Conservation (phyloP, 2,113 vertebrate genomes). For the Xenopus tropicalis region UCB_Xtro_10.0 CM004443.2:49313001-49313500, state of each 20-base stretch:
- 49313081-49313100: not conserved
- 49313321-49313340: not conserved
- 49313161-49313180: constrained; percentile 16
- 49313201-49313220: constrained; percentile 2
- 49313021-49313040: no score
- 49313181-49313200: constrained; percentile 31
- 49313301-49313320: not conserved
- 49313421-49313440: not conserved
- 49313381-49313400: constrained; percentile 1
- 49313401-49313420: not conserved
- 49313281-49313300: not conserved
- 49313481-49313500: not conserved
- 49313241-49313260: constrained; percentile 1
- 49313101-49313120: constrained; percentile 3
- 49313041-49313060: no score
- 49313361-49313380: not conserved
- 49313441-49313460: not conserved
- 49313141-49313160: constrained; percentile 28
- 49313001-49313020: no score
- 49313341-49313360: not conserved
- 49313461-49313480: constrained; percentile 3
- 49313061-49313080: not conserved
- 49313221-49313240: constrained; percentile 30
- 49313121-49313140: constrained; percentile 37
- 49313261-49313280: constrained; percentile 21